phyloP scores from a whole-genome alignment of 1,140 invertebrate species.

The Stegodyphus mimosarum region DNA sequence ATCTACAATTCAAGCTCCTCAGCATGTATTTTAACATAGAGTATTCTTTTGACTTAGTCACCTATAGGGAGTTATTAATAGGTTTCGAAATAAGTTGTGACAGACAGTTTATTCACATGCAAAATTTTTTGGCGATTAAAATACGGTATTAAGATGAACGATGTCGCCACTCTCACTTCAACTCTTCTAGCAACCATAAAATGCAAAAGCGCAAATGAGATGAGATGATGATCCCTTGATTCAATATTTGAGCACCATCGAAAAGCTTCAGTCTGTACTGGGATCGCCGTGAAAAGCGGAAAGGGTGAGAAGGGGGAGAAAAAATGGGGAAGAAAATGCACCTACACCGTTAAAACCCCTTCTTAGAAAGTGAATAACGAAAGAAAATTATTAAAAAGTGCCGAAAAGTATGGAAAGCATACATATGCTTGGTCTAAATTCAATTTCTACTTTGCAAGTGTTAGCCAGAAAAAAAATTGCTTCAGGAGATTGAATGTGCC shows the following conservation, averaged over 20 bases:
- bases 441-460: background rate
- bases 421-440: background rate
- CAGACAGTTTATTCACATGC: no score
- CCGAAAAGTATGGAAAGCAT: no score
- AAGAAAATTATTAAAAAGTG: background rate
- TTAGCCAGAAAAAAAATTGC: background rate
- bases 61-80: no score
- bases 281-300: background rate
- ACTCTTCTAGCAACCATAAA: background rate
- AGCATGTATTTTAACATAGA: no score
- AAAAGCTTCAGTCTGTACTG: background rate
- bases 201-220: constrained; percentile 2
- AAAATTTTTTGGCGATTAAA: no score
- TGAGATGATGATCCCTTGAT: constrained; percentile 1
- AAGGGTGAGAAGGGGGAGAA: background rate
- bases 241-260: background rate
- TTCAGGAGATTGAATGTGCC: background rate
- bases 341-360: background rate
- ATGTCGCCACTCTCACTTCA: no score
- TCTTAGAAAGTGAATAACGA: background rate
- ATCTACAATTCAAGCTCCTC: no score
- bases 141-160: no score
- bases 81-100: no score
- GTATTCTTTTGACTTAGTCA: no score
- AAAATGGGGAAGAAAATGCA: background rate